Base-by-base conservation (phyloP, 2,888 invertebrate species). In the Zaprionus bogoriensis region DNA sequence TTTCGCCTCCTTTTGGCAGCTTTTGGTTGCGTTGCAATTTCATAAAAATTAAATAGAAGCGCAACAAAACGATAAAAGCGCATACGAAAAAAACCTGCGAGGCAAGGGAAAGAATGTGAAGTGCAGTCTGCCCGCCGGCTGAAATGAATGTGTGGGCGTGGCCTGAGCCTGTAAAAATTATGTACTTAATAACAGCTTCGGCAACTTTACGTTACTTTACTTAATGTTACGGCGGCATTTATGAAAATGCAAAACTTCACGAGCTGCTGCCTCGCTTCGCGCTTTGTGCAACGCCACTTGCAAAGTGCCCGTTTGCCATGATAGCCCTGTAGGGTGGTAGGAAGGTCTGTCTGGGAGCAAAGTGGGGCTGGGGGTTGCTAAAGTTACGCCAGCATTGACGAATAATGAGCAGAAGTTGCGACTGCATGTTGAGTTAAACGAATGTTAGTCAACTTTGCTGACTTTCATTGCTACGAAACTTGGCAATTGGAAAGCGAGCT, bases 41-140 rank as follows among this genome's bases (percentile, higher is more conserved):
- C 68, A 87, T 84, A 86, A 80, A 86, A 77, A 86, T 87, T 87
- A 87, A 84, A 81, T 87, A 81, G 76, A 78, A 81, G 65, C 80
- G 55, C 52, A 80, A 55, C 60, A 73, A 73, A 71, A 12, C 59
- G 66, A 52, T 46, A 55, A 59, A 68, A 25, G n/a, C 19, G 20
- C 19, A n/a, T 20, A 6, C n/a, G 12, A 22, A n/a, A 25, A 3
- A 17, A 4, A 3, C 12, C 12, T 4, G 12, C n/a, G 14, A 10
- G 14, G 42, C 10, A 42, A 22, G 22, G 3, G 25, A 12, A 44
- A 44, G 25, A 23, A n/a, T 23, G 23, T 45, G 39, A 9, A 39
- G 14, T n/a, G 12, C 12, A 12, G 7, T 4, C 14, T 17, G 10
- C 39, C 3, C 14, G 14, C 32, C 12, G 32, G 17, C 32, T 9